Conservation (phyloP, 2,888 invertebrate species). For the Agrotis exclamationis region DNA sequence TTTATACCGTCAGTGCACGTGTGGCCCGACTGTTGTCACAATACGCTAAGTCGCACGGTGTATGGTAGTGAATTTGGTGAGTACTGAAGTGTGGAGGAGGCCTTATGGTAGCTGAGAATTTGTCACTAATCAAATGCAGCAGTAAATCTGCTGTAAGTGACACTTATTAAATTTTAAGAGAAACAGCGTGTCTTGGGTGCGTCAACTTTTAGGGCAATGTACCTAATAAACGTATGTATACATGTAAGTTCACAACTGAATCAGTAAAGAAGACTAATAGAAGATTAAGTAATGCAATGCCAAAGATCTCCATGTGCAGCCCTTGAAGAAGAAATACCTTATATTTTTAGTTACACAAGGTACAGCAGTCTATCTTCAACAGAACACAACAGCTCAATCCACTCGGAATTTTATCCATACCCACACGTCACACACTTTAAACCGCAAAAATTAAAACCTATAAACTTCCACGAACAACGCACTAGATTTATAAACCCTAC, state of each 20-base stretch:
- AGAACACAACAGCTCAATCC: slow-evolving; percentile 48
- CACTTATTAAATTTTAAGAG: slow-evolving; percentile 34
- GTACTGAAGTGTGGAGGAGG: slow-evolving; percentile 18
- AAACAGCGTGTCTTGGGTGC: not conserved
- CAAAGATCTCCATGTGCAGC: too few species aligned
- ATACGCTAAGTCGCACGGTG: slow-evolving; percentile 30
- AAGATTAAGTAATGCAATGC: not conserved
- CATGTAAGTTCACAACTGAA: not conserved
- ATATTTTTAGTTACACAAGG: not conserved
- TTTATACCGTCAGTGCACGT: slow-evolving; percentile 71
- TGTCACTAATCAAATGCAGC: slow-evolving; percentile 30
- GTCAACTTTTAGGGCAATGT: slow-evolving; percentile 3
- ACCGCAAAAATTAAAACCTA: slow-evolving; percentile 73
- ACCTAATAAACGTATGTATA: too few species aligned
- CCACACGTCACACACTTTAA: slow-evolving; percentile 58
- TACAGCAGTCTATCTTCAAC: not conserved
- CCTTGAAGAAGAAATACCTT: not conserved
- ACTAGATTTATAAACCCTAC: slow-evolving; percentile 87
- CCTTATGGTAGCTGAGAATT: slow-evolving; percentile 27
- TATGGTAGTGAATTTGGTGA: not conserved
- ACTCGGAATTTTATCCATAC: slow-evolving; percentile 23
- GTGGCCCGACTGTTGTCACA: slow-evolving; percentile 53
- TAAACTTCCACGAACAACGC: slow-evolving; percentile 73
- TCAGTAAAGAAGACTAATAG: not conserved
- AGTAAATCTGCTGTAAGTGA: slow-evolving; percentile 25